Percentiles rank a stretch among this genome's conserved stretches.
These are phyloP conservation scores for Apodemus speciosus DNA, from an alignment of 2,113 vertebrate genomes.

Conservation along the genomic window DNA sequence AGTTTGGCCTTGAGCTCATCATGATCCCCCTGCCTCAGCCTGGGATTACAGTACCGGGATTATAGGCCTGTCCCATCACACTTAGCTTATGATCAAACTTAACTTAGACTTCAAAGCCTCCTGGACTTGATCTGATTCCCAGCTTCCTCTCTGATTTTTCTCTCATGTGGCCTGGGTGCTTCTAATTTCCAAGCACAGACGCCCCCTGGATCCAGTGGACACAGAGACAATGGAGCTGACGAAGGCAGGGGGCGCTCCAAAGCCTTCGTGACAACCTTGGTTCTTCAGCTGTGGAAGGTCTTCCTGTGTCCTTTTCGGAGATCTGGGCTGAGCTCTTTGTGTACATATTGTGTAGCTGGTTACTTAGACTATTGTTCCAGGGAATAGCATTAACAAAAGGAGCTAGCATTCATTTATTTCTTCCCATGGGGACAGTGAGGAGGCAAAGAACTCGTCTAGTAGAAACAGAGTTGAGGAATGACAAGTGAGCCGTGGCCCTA, in stretches of 20 bases:
- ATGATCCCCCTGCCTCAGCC: not conserved
- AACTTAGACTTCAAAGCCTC: not conserved
- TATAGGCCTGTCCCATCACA: not conserved
- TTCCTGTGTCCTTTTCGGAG: not conserved
- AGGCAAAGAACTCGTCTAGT: not conserved
- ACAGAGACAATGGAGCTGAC: not conserved
- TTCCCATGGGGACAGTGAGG: not conserved
- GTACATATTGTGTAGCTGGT: fast-evolving
- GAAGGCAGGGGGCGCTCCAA: fast-evolving
- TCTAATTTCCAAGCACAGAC: not conserved
- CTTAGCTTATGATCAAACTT: not conserved
- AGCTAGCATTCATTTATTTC: not conserved
- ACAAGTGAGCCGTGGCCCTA: not conserved
- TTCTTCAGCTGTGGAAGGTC: not conserved
- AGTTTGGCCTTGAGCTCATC: not conserved
- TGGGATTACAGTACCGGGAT: not conserved
- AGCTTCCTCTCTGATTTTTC: not conserved
- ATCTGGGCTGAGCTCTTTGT: not conserved
- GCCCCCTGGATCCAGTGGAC: not conserved
- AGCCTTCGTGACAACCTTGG: not conserved
- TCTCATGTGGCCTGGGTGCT: not conserved
- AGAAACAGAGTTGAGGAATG: not conserved
- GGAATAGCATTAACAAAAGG: not conserved
- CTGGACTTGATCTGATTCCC: too few relatives aligned
- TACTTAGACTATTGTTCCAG: not conserved